Base-by-base conservation (phyloP, 2,888 invertebrate species). In the Epinotia demarniana region DNA sequence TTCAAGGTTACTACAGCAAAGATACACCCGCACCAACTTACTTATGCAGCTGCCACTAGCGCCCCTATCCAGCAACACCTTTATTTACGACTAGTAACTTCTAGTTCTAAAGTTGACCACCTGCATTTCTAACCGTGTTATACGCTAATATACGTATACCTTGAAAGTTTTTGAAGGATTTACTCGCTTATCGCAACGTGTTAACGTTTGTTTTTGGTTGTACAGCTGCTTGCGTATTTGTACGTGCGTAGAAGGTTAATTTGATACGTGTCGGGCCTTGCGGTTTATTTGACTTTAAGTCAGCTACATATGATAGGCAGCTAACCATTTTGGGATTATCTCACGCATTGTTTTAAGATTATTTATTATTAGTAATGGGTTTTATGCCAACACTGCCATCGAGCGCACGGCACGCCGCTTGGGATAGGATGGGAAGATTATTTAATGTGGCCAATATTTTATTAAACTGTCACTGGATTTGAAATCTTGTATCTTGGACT, bases 181-280 rank as follows among this genome's bases (percentile, higher is more conserved):
- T 49, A 27, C 39, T 1, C 23, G 12, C 27, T 53, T 66, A 71
- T 12, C 19, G 13, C 23, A 5, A 3, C 4, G 12, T 2, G 6
- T n/a, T 66, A 55, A n/a, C 27, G 66, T 61, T 67, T 11, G 19
- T 11, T 55, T 61, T 75, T 19, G n/a, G 9, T 53, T 60, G 60
- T 43, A 13, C 66, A 5, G 12, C 16, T 53, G 53, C 70, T 64
- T 75, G 55, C 60, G 16, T 66, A 53, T 66, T 66, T 62, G 39
- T 27, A 66, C 66, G 61, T 71, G 71, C 43, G 61, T 55, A 61
- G 66, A 75, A 75, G 75, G 75, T 67, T 75, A 19, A 60, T 55
- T 18, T 57, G 66, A 66, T 66, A 71, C 66, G 71, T 66, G 74
- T 61, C 46, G 55, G 70, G 61, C 75, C 71, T 75, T 64, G 64